Conservation (phyloP, 2,888 invertebrate species). For the Catocala sponsa region DNA sequence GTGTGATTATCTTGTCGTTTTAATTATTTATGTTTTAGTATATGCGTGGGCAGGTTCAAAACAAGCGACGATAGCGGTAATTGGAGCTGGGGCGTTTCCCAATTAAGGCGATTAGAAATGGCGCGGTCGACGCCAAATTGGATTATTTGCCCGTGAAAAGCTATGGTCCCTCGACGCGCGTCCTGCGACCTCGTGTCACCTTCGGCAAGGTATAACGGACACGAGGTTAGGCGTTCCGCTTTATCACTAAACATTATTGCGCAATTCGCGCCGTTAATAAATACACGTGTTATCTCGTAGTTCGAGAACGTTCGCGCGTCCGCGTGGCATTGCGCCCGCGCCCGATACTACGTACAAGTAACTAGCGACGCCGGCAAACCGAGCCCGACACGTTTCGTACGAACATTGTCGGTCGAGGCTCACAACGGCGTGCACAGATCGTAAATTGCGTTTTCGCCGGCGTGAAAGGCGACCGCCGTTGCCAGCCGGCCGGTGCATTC, state of each 20-base stretch:
- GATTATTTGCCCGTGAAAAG: slow-evolving; percentile 66
- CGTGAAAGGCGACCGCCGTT: slow-evolving; percentile 77
- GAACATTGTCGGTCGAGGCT: slow-evolving; percentile 50
- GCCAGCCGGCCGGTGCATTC: slow-evolving; percentile 75
- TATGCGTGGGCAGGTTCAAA: slow-evolving; percentile 50
- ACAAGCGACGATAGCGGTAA: slow-evolving; percentile 64
- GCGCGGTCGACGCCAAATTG: slow-evolving; percentile 66
- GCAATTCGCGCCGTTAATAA: slow-evolving; percentile 73
- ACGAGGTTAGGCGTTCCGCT: slow-evolving; percentile 43
- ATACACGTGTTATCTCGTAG: slow-evolving; percentile 77
- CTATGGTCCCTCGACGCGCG: slow-evolving; percentile 49
- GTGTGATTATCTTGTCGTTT: slow-evolving; percentile 52
- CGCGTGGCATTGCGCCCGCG: slow-evolving; percentile 71
- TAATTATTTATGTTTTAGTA: slow-evolving; percentile 55
- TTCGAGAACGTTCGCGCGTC: slow-evolving; percentile 79
- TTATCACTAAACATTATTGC: slow-evolving; percentile 66
- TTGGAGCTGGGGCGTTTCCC: slow-evolving; percentile 67
- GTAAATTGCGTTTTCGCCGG: slow-evolving; percentile 76
- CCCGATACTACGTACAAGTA: slow-evolving; percentile 46
- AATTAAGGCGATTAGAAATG: slow-evolving; percentile 75
- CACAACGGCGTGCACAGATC: slow-evolving; percentile 61
- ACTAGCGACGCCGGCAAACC: slow-evolving; percentile 40
- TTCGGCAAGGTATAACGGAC: slow-evolving; percentile 44
- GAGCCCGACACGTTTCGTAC: slow-evolving; percentile 52
- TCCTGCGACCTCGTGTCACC: slow-evolving; percentile 58